Base-by-base conservation (phyloP, 2,888 invertebrate genomes). In the Idaea biselata region DNA sequence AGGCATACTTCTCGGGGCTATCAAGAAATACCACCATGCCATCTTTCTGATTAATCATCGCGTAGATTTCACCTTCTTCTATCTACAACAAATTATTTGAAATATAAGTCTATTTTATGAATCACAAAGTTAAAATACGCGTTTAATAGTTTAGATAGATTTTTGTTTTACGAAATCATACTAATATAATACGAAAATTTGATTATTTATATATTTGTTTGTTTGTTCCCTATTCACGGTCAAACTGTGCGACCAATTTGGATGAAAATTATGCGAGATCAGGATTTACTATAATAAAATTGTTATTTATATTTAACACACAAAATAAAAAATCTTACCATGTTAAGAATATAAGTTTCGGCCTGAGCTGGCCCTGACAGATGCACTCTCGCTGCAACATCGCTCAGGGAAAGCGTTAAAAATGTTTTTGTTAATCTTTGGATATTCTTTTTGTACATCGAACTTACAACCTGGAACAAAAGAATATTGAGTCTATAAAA, bases 11-110 rank as follows among this genome's bases (percentile, higher is more conserved):
- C 83, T 99, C 98, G 11, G 98, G 98, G 86, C 97, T 97, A 80
- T 99, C 99, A 74, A 97, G 95, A 84, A 99, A 99, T 61, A 98
- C 94, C 16, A 99, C 99, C 99, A 99, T 99, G 16, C 99, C 99
- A 89, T 99, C 99, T 87, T 97, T 97, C 91, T 99, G 98, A 91
- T 99, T 98, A 72, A 99, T 99, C 78, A 97, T 97, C 31, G 99
- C 99, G 91, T 96, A 98, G 75, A 99, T 99, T 93, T 99, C 98
- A 62, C 97, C 97, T 84, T 98, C 98, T 91, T 98, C 98, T 79
- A 99, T 99, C 98, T 98, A 76, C 44, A 76, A 44, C 14, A 6
- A 53, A 53, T 53, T 53, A 53, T 16, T 53, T 16, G 2, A 53
- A 53, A 53, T 16, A 2, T 55, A 55, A 53, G n/a, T 3, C n/a